A percentile compares a stretch with the other conserved stretches of the same genome.
Evolutionary conservation across 1,140 invertebrate species (phyloP).

Genomic region (Brachionus sp.): DNA sequence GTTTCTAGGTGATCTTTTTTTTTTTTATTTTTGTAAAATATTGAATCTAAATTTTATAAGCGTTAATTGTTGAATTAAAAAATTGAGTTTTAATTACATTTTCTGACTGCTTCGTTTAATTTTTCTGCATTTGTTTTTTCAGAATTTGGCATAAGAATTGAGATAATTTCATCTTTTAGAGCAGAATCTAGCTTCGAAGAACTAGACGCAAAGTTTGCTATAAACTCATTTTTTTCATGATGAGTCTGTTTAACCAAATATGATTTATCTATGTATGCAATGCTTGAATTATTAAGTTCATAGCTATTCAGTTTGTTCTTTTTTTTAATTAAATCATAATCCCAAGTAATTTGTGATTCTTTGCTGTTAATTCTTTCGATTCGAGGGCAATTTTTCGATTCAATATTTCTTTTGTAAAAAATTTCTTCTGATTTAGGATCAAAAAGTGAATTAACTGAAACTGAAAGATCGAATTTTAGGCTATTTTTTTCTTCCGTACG

Average conservation of each 20-base stretch:
- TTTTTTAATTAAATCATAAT: background rate
- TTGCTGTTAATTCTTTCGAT: background rate
- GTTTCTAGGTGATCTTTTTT: background rate
- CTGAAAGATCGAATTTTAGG: background rate
- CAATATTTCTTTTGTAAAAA: background rate
- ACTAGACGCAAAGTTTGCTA: background rate
- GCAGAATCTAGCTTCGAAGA: background rate
- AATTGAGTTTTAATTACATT: background rate
- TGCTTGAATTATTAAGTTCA: background rate
- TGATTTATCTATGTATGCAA: background rate
- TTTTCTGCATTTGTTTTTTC: background rate
- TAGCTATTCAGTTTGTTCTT: background rate
- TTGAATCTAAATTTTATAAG: background rate
- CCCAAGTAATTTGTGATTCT: background rate
- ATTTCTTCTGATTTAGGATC: background rate
- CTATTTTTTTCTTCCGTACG: background rate
- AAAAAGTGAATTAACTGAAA: background rate
- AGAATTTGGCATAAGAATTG: background rate
- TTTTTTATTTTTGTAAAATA: background rate
- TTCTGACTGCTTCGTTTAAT: background rate
- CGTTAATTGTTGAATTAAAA: background rate
- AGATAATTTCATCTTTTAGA: background rate
- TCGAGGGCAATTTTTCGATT: background rate
- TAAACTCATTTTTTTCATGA: background rate
- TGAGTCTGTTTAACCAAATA: background rate